Base-by-base conservation (phyloP, 2,888 invertebrate species). In the Aphidius colemani region DNA sequence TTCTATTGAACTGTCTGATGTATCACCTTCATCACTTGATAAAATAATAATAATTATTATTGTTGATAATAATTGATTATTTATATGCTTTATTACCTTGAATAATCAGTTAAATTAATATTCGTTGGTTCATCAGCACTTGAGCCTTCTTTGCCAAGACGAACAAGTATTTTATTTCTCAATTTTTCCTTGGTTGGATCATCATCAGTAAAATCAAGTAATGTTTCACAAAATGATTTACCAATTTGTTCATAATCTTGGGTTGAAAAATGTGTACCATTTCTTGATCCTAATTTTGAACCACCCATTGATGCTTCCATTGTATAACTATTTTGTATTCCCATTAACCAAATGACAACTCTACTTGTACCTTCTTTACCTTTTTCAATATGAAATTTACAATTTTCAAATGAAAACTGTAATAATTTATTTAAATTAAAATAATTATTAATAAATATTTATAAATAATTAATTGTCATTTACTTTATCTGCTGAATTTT, bases 301-400 rank as follows among this genome's bases (percentile, higher is more conserved):
- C 96, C 97, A 59, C 94, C 95, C 81, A 96, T 94, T 0, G 96
- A 96, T 7, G 96, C 95, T 84, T 97, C 97, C 88, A 97, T 89
- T 6, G 96, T 97, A 79, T 94, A 97, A 82, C 96, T 96, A 77
- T 96, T 95, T 64, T 92, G 90, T 53, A 96, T 93, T 39, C 96
- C 96, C 87, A 96, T 88, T 87, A 95, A 92, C 96, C 96, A 96
- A 75, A 96, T 92, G 0, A 96, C 96, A 7, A 97, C 93, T 64
- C 97, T 85, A 7, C 96, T 96, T 0, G 96, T 96, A 4, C 96
- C 96, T 84, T 96, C 96, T 84, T 96, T 96, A 74, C 92, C 92
- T 69, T 94, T 90, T 82, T 96, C 95, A 72, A 97, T 90, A 78
- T 94, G 90, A 82, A 96, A 97, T 84, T 95, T 95, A 83, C 96